Evolutionary conservation across 2,797 vertebrate genomes (phyloP).

Genomic region (Hozukius guyotensis): DNA sequence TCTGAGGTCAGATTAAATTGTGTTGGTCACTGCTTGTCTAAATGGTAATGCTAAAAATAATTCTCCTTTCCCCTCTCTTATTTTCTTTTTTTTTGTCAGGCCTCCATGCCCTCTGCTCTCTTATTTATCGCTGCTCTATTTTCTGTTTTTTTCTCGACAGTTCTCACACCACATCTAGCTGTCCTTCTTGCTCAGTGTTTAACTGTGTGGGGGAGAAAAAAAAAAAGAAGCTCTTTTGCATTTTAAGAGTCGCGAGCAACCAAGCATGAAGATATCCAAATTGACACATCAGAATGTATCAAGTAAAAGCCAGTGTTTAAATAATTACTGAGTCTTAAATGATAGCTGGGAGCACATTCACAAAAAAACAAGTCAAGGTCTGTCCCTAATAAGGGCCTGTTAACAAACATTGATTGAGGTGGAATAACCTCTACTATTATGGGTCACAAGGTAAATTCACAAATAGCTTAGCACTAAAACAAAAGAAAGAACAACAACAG

Average conservation of each 20-base stretch:
- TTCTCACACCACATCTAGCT: background rate
- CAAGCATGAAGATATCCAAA: background rate
- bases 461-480: background rate
- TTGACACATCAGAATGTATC: background rate
- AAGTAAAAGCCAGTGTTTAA: constrained; percentile 6
- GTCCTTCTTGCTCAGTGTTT: background rate
- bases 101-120: background rate
- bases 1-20: constrained; percentile 58
- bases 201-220: background rate
- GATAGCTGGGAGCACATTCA: background rate
- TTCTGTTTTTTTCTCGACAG: background rate
- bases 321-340: constrained; percentile 8
- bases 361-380: background rate
- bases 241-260: background rate
- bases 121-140: constrained; percentile 6
- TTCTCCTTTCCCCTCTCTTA: background rate
- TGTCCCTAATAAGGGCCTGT: background rate
- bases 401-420: background rate
- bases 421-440: background rate
- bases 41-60: constrained; percentile 62
- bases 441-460: background rate
- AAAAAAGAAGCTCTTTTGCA: background rate
- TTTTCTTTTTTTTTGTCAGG: constrained; percentile 1
- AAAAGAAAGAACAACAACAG: background rate
- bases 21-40: constrained; percentile 45